Evolutionary conservation across 1,140 invertebrate genomes (phyloP).

Genomic region (Ridgeia piscesae): DNA sequence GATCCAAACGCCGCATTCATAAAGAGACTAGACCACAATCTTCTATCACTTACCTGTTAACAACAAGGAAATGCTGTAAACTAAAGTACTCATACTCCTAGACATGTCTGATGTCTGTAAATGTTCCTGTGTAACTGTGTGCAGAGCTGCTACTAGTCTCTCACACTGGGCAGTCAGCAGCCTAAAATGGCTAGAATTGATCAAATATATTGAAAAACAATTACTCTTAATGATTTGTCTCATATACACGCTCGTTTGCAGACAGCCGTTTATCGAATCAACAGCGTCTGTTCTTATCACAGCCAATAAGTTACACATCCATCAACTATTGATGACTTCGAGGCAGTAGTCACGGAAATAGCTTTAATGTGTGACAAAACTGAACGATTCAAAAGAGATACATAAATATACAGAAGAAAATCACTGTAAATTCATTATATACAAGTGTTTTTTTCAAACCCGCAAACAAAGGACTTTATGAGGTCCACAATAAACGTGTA

Average conservation of each 20-base stretch:
- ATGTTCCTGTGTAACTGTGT: neutral
- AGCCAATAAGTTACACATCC: neutral
- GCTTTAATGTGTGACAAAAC: neutral
- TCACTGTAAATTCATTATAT: too few relatives aligned
- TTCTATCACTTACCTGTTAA: neutral
- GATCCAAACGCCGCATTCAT: neutral
- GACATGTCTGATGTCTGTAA: neutral
- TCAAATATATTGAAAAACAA: conserved; percentile 7
- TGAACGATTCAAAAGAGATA: too few relatives aligned
- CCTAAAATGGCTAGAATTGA: neutral
- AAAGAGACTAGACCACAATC: neutral
- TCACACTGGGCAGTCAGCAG: neutral
- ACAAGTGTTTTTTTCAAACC: too few relatives aligned
- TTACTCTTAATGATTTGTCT: conserved; percentile 1
- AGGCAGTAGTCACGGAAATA: neutral
- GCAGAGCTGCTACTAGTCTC: neutral
- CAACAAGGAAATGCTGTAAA: neutral
- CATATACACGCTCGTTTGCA: neutral
- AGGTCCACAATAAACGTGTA: too few relatives aligned
- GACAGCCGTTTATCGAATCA: neutral
- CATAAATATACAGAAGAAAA: too few relatives aligned
- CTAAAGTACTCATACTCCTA: neutral
- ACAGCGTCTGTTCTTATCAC: neutral
- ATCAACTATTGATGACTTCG: neutral
- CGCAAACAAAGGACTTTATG: too few relatives aligned